Evolutionary conservation across 2,797 vertebrate species (phyloP), one percentile per base, ranked within the genome.

Genomic region (Mus caroli): DNA sequence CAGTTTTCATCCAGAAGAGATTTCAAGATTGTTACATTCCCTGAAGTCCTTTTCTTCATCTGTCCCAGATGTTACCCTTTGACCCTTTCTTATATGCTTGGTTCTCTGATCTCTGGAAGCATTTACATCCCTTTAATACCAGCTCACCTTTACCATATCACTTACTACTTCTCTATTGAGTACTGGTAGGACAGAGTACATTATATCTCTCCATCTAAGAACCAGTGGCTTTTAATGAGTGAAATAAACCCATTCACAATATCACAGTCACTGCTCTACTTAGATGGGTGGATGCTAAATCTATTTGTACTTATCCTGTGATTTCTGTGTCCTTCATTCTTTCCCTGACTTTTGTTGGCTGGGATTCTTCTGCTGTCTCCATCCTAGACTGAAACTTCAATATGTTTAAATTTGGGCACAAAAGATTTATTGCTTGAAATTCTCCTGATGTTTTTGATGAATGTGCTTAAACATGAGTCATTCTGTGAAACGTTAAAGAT

Each of bases 361-460:
- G 17, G 31, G 11, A 67, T 85, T 50, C 19, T 24, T 50, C 60
- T 50, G 1, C 28, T 85, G 1, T 50, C 62, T 67, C 64, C 60
- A n/a, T 13, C 6, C 17, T 50, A 50, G 31, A 20, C 11, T 8
- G 37, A 92, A 8, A 76, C 37, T 88, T 88, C 22, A 58, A 60
- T 71, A 37, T 76, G 6, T 77, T 85, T n/a, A 34, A 19, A 88
- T 46, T 11, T 6, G 22, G 64, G 82, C 22, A 37, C 6, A 37
- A 56, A 20, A 69, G 11, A 52, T 78, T 76, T 83, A 17, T 22
- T 92, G 90, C 67, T 80, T 50, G 71, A 92, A 88, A 73, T 52
- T 46, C 88, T 58, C 82, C 62, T 92, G 64, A 84, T 19, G 13
- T 43, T 75, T 94, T 82, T 75, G 60, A 86, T 75, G 78, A 90